Base-by-base conservation (phyloP, 1,140 invertebrate species). In the Micrasema minimum region DNA sequence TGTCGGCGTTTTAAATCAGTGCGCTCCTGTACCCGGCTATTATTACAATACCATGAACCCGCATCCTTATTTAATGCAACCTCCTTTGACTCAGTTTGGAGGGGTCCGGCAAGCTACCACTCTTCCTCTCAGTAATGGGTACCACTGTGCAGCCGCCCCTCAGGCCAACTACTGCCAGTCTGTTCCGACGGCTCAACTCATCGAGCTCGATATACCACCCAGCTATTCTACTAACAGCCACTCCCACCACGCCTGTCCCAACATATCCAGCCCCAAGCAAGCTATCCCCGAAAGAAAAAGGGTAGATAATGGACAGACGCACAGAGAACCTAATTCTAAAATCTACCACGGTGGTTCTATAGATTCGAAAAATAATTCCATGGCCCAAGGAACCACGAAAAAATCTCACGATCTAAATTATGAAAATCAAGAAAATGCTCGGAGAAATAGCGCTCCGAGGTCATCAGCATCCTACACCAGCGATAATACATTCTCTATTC, bases 201-300 rank as follows among this genome's bases (percentile, higher is more conserved):
- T 93, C 66, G 91, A 92, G 78, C 79, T 92, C 14, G 91, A 92
- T 55, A 79, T 86, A 10, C 87, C 87, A 9, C 87, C 87, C 26
- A 64, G 6, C 6, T 64, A 46, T 64, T 41, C 57, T 1, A 38
- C 31, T 2, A 65, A 69, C 45, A 66, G 20, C 38, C 41, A 69
- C 55, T 69, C 43, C 6, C 66, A 67, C 5, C 55, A 64, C 16
- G 41, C 10, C 16, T 64, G 59, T 18, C 59, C 43, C 18, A 64
- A 14, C 18, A 61, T 41, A 62, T 62, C 71, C 31, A 69, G 71
- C 66, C 72, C 67, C n/a, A 66, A 70, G 51, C 72, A 74, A 46
- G 7, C 43, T 31, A 64, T 64, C 37, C 51, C 51, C 4, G 57
- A 61, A 12, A 61, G 57, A 26, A 46, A 51, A 41, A 41, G 26